A percentile compares a stretch with the other conserved stretches of the same genome.
Evolutionary conservation across 2,113 vertebrate species (phyloP).

Genomic region (Hypomesus transpacificus): DNA sequence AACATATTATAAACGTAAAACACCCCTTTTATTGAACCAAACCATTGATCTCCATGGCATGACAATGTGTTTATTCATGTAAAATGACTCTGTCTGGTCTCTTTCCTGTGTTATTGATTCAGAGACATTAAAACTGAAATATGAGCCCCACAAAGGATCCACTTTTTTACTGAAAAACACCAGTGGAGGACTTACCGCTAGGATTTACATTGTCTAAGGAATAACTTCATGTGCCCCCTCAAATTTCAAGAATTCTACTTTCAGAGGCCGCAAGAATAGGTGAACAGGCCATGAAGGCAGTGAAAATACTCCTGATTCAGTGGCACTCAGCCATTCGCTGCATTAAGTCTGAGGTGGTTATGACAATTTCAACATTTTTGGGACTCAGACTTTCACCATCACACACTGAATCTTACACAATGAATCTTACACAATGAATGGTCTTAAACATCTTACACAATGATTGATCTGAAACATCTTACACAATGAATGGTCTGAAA

Average conservation of each 20-base stretch:
- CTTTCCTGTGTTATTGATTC: constrained; percentile 18
- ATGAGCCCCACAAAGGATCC: background rate
- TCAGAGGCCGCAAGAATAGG: background rate
- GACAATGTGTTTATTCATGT: constrained; percentile 8
- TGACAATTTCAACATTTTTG: constrained; percentile 31
- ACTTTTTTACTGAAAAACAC: constrained; percentile 16
- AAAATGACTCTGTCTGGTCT: background rate
- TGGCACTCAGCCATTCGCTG: constrained; percentile 16
- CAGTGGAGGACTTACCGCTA: constrained; percentile 1
- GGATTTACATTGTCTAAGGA: constrained; percentile 17
- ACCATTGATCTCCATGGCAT: constrained; percentile 29
- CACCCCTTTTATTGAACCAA: background rate
- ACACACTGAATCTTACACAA: no score
- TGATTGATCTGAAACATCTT: no score
- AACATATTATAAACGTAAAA: no score
- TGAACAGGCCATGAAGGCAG: constrained; percentile 27
- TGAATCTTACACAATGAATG: constrained; percentile 27
- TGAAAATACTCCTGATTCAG: constrained; percentile 41
- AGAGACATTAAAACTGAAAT: background rate
- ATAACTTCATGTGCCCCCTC: constrained; percentile 15
- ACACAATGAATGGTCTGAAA: background rate
- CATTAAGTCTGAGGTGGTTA: constrained; percentile 32
- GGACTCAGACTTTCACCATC: background rate
- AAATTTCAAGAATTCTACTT: constrained; percentile 27
- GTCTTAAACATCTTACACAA: no score